Evolutionary conservation across 2,797 vertebrate species (phyloP).

Genomic region (Pagetopsis macropterus): DNA sequence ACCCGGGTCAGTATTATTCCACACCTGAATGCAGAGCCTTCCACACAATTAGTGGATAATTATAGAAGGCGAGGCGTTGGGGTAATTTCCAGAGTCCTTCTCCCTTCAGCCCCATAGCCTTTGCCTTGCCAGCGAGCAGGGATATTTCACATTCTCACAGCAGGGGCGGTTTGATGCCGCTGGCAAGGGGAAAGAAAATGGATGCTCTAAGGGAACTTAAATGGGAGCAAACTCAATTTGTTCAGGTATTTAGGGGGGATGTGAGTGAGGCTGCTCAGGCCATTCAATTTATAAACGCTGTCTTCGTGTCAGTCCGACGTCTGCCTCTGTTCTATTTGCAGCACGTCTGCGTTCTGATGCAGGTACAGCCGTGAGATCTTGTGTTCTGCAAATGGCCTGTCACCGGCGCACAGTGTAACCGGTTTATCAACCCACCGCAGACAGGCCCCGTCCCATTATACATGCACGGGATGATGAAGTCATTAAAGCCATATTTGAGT

Average conservation of each 20-base stretch:
- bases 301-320: constrained; percentile 21
- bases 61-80: constrained; percentile 70
- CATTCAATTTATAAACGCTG: constrained; percentile 50
- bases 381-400: constrained; percentile 62
- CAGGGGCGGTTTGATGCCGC: constrained; percentile 47
- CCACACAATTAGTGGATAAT: constrained; percentile 83
- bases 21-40: constrained; percentile 80
- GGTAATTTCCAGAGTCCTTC: constrained; percentile 76
- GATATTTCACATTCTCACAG: constrained; percentile 71
- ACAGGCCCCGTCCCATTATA: constrained; percentile 61
- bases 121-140: constrained; percentile 59
- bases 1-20: constrained; percentile 76
- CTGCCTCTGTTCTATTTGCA: constrained; percentile 26
- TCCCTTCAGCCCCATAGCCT: constrained; percentile 55
- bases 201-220: constrained; percentile 54
- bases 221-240: constrained; percentile 66
- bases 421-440: constrained; percentile 69
- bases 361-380: constrained; percentile 42
- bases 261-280: constrained; percentile 49
- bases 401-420: constrained; percentile 42
- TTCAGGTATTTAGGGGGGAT: constrained; percentile 62
- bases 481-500: constrained; percentile 74
- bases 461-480: constrained; percentile 76
- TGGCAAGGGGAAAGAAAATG: constrained; percentile 55
- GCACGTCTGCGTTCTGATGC: constrained; percentile 32